Percentiles rank a stretch among this genome's conserved stretches.
Conservation (phyloP, 1,140 invertebrate genomes). For the Cydia splendana region DNA sequence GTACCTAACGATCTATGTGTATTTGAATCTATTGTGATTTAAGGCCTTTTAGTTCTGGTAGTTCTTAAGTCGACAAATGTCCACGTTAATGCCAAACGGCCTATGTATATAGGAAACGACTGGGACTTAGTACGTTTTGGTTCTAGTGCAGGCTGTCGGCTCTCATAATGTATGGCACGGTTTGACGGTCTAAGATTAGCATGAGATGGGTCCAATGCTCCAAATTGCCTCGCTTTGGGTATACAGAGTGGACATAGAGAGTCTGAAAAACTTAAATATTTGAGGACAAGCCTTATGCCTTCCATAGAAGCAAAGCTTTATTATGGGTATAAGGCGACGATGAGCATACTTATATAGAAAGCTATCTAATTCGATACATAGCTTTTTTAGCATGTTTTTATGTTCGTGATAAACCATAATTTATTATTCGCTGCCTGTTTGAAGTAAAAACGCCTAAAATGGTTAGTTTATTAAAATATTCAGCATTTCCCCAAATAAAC, state of each 20-base stretch:
- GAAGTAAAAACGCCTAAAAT: too few species aligned
- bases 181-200: slow-evolving; percentile 25
- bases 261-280: too few species aligned
- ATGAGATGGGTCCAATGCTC: slow-evolving; percentile 20
- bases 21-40: background rate
- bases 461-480: too few species aligned
- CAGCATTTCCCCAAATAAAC: too few species aligned
- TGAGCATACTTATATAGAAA: too few species aligned
- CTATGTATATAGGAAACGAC: background rate
- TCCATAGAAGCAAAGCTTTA: too few species aligned
- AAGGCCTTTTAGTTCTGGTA: background rate
- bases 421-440: too few species aligned
- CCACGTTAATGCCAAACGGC: background rate
- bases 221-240: background rate
- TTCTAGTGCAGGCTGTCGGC: background rate
- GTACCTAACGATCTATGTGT: background rate
- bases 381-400: too few species aligned
- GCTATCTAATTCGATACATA: too few species aligned
- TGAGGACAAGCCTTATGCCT: too few species aligned
- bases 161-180: slow-evolving; percentile 30
- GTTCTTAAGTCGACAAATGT: background rate
- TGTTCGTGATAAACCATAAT: too few species aligned
- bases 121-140: background rate
- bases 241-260: background rate
- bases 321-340: too few species aligned